phyloP scores from a whole-genome alignment of 2,888 invertebrate species.

The Tetragonisca angustula region DNA sequence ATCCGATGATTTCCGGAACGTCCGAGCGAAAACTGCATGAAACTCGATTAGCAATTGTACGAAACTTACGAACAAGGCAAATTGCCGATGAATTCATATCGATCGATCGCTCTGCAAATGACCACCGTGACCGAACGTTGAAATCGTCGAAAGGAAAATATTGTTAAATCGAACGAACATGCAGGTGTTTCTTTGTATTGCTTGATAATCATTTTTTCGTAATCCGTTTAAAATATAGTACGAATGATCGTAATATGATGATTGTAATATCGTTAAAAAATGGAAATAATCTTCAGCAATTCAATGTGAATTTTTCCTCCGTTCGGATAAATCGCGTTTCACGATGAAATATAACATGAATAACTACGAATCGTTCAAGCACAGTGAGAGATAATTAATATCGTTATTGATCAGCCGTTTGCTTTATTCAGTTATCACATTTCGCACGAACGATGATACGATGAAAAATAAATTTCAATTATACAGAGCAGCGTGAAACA shows the following conservation, averaged over 20 bases:
- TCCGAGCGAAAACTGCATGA: slow-evolving; percentile 18
- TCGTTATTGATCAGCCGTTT: neutral
- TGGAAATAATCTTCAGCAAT: neutral
- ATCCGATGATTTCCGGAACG: neutral
- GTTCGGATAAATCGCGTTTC: neutral
- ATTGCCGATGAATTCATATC: slow-evolving; percentile 24
- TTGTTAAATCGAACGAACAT: neutral
- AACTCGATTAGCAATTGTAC: slow-evolving; percentile 26
- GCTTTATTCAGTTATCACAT: neutral
- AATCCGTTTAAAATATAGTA: neutral
- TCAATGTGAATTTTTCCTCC: neutral
- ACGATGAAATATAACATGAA: neutral
- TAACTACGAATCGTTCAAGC: neutral
- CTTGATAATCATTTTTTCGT: neutral
- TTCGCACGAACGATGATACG: neutral
- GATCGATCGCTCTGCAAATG: neutral
- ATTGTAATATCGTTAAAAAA: neutral
- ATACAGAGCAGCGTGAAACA: neutral
- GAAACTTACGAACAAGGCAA: slow-evolving; percentile 29
- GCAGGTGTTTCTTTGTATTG: too few species aligned
- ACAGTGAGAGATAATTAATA: neutral
- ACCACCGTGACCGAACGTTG: neutral
- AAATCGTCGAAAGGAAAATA: too few species aligned
- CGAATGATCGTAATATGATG: too few species aligned
- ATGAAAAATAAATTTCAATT: neutral